Evolutionary conservation across 2,888 invertebrate species (phyloP).

Genomic region (Aradus depressus): DNA sequence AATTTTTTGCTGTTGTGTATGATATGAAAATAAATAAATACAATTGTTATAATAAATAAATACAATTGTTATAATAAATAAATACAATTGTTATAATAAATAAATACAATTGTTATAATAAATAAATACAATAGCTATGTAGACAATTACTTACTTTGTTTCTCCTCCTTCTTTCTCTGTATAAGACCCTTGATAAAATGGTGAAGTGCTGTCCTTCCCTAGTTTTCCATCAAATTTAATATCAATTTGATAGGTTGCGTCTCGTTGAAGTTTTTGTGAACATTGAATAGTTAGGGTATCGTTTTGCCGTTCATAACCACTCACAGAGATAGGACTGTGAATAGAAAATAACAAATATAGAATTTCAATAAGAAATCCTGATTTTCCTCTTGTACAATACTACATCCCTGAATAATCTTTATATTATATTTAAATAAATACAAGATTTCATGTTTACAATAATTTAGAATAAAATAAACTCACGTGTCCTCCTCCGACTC

Average conservation of each 20-base stretch:
- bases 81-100: too few species aligned
- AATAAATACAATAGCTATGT: neutral
- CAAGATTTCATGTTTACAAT: neutral
- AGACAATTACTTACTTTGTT: constrained; percentile 22
- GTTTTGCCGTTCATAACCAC: constrained; percentile 26
- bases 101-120: too few species aligned
- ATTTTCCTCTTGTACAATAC: neutral
- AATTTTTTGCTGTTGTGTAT: too few species aligned
- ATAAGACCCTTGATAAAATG: constrained; percentile 58
- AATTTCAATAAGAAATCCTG: neutral
- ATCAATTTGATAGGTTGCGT: constrained; percentile 47
- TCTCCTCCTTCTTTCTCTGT: constrained; percentile 35
- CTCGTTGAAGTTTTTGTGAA: constrained; percentile 28
- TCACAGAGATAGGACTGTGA: constrained; percentile 26
- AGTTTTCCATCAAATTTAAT: constrained; percentile 55
- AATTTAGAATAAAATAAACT: constrained; percentile 14
- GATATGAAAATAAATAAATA: too few species aligned
- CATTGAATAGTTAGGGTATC: constrained; percentile 26
- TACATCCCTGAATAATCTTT: neutral
- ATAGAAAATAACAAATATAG: neutral
- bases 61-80: too few species aligned
- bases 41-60: too few species aligned
- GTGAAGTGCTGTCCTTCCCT: constrained; percentile 51
- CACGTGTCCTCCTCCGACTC: constrained; percentile 31
- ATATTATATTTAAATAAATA: neutral